Conservation (phyloP, 2,797 vertebrate genomes). For the Liparis tanakae region DNA sequence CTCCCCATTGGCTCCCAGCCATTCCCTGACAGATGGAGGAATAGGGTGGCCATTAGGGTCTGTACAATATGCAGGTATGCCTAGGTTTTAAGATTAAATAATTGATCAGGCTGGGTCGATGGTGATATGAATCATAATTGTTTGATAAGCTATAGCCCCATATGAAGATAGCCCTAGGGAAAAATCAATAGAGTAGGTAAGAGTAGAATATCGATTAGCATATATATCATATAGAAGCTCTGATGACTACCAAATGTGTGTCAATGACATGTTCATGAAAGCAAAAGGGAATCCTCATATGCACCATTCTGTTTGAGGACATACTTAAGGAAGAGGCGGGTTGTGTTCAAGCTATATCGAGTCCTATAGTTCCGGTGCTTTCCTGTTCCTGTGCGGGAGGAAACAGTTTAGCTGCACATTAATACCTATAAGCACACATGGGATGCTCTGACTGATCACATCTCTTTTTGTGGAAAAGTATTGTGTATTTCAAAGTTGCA, state of each 20-base stretch:
- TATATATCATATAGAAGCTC: constrained; percentile 37
- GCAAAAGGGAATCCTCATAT: constrained; percentile 30
- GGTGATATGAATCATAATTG: constrained; percentile 60
- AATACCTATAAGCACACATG: background rate
- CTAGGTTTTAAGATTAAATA: constrained; percentile 50
- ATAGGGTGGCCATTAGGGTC: constrained; percentile 28
- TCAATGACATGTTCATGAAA: constrained; percentile 39
- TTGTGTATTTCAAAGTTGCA: constrained; percentile 8
- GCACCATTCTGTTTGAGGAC: constrained; percentile 24
- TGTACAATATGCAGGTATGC: constrained; percentile 51
- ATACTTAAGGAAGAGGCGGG: constrained; percentile 28
- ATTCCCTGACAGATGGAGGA: background rate
- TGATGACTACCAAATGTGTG: constrained; percentile 53
- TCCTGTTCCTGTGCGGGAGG: background rate
- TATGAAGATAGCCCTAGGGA: constrained; percentile 55
- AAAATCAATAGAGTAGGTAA: constrained; percentile 48
- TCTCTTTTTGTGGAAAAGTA: constrained; percentile 14
- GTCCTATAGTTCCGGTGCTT: background rate
- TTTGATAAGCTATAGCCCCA: constrained; percentile 58
- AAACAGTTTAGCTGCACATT: constrained; percentile 10
- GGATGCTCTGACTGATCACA: background rate
- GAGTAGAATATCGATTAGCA: constrained; percentile 61
- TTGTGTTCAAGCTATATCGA: background rate
- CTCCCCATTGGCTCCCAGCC: too few relatives aligned
- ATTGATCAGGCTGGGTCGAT: constrained; percentile 65